Percentiles rank a stretch among this genome's conserved stretches.
These are phyloP conservation scores for Drosophila setosimentum DNA, from an alignment of 2,888 invertebrate species.

Conservation along the genomic window DNA sequence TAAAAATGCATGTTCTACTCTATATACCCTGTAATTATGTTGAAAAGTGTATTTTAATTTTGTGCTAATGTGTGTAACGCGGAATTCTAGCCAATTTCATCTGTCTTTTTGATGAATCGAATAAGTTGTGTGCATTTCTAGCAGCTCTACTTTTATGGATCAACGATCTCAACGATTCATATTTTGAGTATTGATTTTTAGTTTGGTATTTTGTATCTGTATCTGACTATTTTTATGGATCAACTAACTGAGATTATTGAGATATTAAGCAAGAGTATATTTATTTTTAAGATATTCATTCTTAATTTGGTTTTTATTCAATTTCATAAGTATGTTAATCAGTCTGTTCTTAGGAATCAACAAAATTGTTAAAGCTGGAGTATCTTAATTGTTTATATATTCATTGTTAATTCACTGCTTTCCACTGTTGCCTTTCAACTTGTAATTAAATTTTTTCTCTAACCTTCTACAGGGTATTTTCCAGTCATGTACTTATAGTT, in stretches of 20 bases:
- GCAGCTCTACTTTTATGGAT: background rate
- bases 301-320: background rate
- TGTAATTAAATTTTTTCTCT: background rate
- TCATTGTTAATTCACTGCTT: background rate
- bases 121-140: background rate
- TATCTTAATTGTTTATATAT: background rate
- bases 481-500: background rate
- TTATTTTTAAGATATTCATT: background rate
- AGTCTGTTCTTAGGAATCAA: background rate
- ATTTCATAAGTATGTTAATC: background rate
- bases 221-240: background rate
- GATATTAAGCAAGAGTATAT: background rate
- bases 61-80: background rate
- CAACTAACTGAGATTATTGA: background rate
- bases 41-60: too few relatives aligned
- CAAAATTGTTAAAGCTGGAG: background rate
- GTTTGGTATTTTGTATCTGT: background rate
- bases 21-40: constrained; percentile 7
- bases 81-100: background rate
- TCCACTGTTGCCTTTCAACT: background rate
- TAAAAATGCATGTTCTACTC: constrained; percentile 3
- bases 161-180: background rate
- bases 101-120: too few relatives aligned
- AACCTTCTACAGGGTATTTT: background rate
- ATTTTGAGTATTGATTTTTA: background rate